phyloP scores from a whole-genome alignment of 1,140 invertebrate species.

The Paralvinella palmiformis region DNA sequence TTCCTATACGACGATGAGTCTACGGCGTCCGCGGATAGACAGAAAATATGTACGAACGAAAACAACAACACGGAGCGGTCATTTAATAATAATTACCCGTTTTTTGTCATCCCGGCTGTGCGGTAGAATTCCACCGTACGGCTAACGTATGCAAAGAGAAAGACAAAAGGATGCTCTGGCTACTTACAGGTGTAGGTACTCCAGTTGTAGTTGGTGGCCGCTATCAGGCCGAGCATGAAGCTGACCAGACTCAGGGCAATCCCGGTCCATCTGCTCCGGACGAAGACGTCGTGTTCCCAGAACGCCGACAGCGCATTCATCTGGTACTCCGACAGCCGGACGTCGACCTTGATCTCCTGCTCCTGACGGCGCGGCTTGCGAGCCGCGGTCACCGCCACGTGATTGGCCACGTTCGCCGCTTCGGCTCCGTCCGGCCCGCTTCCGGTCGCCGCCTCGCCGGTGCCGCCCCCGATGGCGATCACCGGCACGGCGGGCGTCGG shows the following conservation, averaged over 20 bases:
- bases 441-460: neutral
- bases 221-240: slow-evolving; percentile 28
- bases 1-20: too few species aligned
- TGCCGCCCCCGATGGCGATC: neutral
- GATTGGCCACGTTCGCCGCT: neutral
- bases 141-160: too few species aligned
- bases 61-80: too few species aligned
- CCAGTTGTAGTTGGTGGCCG: slow-evolving; percentile 32
- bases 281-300: slow-evolving; percentile 43
- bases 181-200: slow-evolving; percentile 21
- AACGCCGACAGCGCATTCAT: slow-evolving; percentile 38
- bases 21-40: too few species aligned
- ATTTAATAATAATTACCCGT: too few species aligned
- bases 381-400: neutral
- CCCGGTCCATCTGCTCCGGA: slow-evolving; percentile 32
- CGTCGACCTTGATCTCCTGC: slow-evolving; percentile 19
- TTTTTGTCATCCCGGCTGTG: too few species aligned
- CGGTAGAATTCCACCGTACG: too few species aligned
- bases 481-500: neutral
- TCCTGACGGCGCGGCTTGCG: neutral
- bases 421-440: neutral
- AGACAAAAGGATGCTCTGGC: too few species aligned
- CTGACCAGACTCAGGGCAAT: slow-evolving; percentile 32
- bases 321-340: slow-evolving; percentile 33
- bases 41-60: too few species aligned